phyloP scores from a whole-genome alignment of 2,797 vertebrate genomes.

The Hippoglossus hippoglossus region DNA sequence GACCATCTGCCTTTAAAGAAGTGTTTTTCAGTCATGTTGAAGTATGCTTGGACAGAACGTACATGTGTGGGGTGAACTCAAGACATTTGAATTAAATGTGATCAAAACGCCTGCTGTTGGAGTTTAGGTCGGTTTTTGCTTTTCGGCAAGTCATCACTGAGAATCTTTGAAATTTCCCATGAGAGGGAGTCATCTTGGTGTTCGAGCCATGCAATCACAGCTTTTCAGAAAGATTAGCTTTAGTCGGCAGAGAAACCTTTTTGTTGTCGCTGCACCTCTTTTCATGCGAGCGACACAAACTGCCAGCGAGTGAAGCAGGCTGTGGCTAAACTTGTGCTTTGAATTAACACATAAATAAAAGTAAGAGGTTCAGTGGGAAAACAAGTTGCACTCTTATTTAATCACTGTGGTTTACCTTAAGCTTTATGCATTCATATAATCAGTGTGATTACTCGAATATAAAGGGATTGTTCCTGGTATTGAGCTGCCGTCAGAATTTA shows the following conservation, averaged over 20 bases:
- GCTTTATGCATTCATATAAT: not conserved
- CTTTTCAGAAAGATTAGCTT: constrained; percentile 14
- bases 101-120: not conserved
- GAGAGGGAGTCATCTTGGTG: constrained; percentile 21
- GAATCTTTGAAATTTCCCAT: constrained; percentile 10
- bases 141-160: constrained; percentile 11
- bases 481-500: constrained; percentile 10
- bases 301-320: not conserved
- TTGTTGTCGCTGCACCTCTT: not conserved
- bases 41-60: not conserved
- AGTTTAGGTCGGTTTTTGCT: not conserved
- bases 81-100: not conserved
- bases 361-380: not conserved
- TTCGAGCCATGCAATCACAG: constrained; percentile 26
- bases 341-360: not conserved
- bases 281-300: not conserved
- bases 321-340: not conserved
- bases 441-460: constrained; percentile 12
- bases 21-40: not conserved
- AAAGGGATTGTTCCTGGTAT: not conserved
- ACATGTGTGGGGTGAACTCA: not conserved
- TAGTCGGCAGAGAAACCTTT: not conserved
- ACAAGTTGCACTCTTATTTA: not conserved
- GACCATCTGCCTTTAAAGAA: not conserved
- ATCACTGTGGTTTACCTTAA: constrained; percentile 2